phyloP scores from a whole-genome alignment of 2,888 invertebrate genomes.

The Lissonota sp. region DNA sequence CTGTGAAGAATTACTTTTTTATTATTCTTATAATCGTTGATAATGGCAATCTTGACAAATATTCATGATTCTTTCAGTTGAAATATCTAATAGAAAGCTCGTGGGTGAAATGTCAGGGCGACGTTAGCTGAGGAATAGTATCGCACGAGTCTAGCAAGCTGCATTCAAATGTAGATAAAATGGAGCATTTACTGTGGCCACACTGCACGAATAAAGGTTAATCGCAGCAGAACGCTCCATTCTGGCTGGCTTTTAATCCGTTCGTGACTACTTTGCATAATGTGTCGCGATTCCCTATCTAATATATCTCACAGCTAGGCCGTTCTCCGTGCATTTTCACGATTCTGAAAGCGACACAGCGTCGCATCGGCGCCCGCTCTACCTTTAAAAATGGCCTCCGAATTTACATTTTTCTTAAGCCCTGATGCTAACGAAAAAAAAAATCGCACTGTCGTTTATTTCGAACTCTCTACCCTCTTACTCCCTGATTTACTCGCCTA shows the following conservation, averaged over 20 bases:
- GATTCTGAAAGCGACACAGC: conserved; percentile 26
- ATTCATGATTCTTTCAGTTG: no score
- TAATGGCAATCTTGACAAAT: no score
- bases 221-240: conserved; percentile 74
- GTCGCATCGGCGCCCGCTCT: not conserved
- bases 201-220: conserved; percentile 69
- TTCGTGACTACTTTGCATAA: conserved; percentile 77
- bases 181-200: conserved; percentile 42
- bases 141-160: no score
- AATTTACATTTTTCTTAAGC: conserved; percentile 30
- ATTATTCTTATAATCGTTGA: no score
- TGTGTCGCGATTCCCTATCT: conserved; percentile 60
- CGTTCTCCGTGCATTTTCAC: conserved; percentile 39
- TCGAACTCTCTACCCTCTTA: conserved; percentile 12
- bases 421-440: not conserved
- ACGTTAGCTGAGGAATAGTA: not conserved
- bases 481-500: conserved; percentile 1
- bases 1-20: no score
- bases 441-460: conserved; percentile 29
- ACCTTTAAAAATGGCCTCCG: conserved; percentile 53
- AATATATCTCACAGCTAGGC: conserved; percentile 29
- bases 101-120: not conserved
- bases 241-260: conserved; percentile 76
- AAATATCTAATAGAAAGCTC: no score
- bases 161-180: no score